These are phyloP conservation scores for Brevimyrus niger DNA, from an alignment of 2,113 vertebrate genomes.

Conservation along the genomic window DNA sequence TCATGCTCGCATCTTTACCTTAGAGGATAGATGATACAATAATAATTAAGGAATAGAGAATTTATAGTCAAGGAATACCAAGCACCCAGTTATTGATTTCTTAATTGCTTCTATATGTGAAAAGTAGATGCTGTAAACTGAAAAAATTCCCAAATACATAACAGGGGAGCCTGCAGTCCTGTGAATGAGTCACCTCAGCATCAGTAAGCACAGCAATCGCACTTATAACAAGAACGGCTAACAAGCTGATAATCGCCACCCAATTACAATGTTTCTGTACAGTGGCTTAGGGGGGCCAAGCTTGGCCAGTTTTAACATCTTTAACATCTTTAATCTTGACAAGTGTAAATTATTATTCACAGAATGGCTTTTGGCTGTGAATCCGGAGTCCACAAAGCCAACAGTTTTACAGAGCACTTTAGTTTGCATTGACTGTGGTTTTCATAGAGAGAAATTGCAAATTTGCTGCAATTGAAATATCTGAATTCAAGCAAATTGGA, in stretches of 20 bases:
- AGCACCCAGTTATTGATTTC: not conserved
- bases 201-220: conserved; percentile 40
- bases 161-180: conserved; percentile 23
- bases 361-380: conserved; percentile 19
- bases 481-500: not conserved
- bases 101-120: not conserved
- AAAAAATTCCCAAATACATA: conserved; percentile 30
- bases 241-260: conserved; percentile 47
- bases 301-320: conserved; percentile 24
- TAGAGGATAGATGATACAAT: not conserved
- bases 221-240: conserved; percentile 43
- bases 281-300: conserved; percentile 16
- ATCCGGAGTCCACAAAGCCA: conserved; percentile 11
- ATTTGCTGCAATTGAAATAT: not conserved
- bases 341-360: conserved; percentile 29
- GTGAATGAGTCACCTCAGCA: conserved; percentile 34
- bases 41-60: not conserved
- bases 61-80: not conserved
- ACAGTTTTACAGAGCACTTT: conserved; percentile 1
- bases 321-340: conserved; percentile 8
- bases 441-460: not conserved
- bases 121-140: conserved; percentile 24
- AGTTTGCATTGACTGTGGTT: not conserved
- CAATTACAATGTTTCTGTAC: conserved; percentile 38
- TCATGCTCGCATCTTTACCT: not conserved